Evolutionary conservation across 1,140 invertebrate species (phyloP).

Genomic region (Megathymus violae): DNA sequence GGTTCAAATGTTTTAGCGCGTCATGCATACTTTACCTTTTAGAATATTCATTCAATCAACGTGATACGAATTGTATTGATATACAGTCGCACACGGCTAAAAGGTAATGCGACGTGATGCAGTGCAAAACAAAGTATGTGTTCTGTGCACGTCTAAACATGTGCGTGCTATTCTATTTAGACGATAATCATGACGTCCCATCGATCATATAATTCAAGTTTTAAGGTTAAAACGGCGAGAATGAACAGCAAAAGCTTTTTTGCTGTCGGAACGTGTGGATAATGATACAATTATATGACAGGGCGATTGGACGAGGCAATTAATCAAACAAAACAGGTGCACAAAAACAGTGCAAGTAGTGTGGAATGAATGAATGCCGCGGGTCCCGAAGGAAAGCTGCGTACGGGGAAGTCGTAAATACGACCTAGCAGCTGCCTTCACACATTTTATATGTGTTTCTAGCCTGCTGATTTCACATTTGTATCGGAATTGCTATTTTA

Average conservation of each 20-base stretch:
- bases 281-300: constrained; percentile 60
- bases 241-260: constrained; percentile 25
- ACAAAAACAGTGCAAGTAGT: constrained; percentile 37
- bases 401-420: constrained; percentile 76
- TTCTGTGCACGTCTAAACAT: neutral
- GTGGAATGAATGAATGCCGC: constrained; percentile 36
- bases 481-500: constrained; percentile 47
- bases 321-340: constrained; percentile 75
- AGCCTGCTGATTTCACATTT: constrained; percentile 48
- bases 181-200: constrained; percentile 12
- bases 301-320: constrained; percentile 51
- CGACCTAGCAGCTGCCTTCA: constrained; percentile 51
- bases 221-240: constrained; percentile 25
- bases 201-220: constrained; percentile 24
- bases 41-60: constrained; percentile 13
- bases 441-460: constrained; percentile 36
- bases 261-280: constrained; percentile 27
- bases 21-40: neutral
- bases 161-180: constrained; percentile 13
- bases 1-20: neutral
- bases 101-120: no score
- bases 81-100: no score
- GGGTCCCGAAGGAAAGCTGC: constrained; percentile 59
- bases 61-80: constrained; percentile 6
- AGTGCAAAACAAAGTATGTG: neutral